Conservation (phyloP, 35 echinoderm and acorn worm genomes). For the Ptychodera flava region DNA sequence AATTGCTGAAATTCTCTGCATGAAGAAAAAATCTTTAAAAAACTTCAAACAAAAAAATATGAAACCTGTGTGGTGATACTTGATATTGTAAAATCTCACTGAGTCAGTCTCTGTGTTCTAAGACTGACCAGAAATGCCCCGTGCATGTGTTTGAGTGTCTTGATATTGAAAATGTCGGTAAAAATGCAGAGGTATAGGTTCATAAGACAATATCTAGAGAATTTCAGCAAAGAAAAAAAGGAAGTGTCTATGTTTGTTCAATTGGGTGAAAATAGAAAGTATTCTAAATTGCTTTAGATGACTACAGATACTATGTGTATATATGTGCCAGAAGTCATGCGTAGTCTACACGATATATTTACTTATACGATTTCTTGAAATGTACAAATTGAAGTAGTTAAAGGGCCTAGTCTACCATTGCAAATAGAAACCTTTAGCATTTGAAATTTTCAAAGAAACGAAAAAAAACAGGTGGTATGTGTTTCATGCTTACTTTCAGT, state of each 20-base stretch:
- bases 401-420: neutral
- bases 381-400: neutral
- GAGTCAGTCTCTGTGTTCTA: neutral
- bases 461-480: too few relatives aligned
- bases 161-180: neutral
- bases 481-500: too few relatives aligned
- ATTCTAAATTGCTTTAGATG: neutral
- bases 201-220: neutral
- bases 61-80: neutral
- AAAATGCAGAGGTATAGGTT: neutral
- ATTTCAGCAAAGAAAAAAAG: neutral
- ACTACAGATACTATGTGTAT: neutral
- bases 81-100: too few relatives aligned
- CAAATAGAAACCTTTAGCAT: neutral
- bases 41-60: neutral
- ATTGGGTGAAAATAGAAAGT: neutral
- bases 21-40: neutral
- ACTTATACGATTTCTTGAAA: neutral
- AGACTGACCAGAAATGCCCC: neutral
- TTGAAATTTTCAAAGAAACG: too few relatives aligned
- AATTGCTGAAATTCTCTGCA: neutral
- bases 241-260: neutral
- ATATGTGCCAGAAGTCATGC: neutral
- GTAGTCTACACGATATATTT: neutral
- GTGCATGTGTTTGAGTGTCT: neutral